A percentile compares a stretch with the other conserved stretches of the same genome.
Conservation (phyloP, 2,113 vertebrate genomes). For the Amazona guildingii region DNA sequence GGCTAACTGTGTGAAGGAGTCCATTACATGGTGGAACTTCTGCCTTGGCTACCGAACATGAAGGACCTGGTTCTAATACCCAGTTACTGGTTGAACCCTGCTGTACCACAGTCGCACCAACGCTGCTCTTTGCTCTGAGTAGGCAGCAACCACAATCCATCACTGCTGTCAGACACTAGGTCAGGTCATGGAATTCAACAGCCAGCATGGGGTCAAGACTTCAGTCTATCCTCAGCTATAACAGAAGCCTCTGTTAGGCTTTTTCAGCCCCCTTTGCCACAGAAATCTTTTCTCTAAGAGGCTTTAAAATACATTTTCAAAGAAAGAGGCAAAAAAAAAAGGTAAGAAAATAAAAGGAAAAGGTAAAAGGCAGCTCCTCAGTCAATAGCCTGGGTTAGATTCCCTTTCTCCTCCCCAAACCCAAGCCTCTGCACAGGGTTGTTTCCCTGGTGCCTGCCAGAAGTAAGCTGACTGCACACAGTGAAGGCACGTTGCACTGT, state of each 20-base stretch:
- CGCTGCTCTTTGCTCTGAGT: neutral
- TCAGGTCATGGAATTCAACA: constrained; percentile 26
- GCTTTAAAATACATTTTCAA: neutral
- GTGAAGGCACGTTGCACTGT: neutral
- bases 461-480: neutral
- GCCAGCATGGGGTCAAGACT: neutral
- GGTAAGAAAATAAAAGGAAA: neutral
- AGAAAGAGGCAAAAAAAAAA: neutral
- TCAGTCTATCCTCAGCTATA: neutral
- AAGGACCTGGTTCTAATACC: accelerated
- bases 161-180: neutral
- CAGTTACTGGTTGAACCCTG: neutral
- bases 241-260: constrained; percentile 35
- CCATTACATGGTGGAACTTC: neutral
- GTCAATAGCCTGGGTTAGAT: neutral
- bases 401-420: neutral
- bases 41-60: neutral
- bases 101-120: neutral
- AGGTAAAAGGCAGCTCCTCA: neutral
- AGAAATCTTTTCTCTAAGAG: constrained; percentile 17
- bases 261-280: neutral
- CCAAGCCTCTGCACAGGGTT: neutral
- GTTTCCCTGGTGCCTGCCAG: neutral
- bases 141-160: constrained; percentile 21
- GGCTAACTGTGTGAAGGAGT: neutral